Conservation (phyloP, 1,140 invertebrate species). For the Caenorhabditis remanei region DNA sequence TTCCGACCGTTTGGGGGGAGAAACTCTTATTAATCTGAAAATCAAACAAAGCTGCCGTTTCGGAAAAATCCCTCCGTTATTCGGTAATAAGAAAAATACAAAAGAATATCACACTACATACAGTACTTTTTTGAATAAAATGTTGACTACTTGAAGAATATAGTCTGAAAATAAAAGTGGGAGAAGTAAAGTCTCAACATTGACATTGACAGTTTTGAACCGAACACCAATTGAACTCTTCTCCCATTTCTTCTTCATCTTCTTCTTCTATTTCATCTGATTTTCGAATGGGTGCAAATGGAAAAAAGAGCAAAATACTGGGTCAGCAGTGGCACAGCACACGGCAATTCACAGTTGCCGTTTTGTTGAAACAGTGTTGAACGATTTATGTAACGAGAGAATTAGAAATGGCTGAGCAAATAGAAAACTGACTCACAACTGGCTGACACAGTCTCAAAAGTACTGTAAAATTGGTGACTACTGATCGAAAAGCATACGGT, state of each 20-base stretch:
- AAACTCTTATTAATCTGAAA: too few species aligned
- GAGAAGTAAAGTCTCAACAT: background rate
- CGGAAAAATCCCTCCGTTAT: too few species aligned
- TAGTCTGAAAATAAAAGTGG: background rate
- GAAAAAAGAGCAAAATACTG: background rate
- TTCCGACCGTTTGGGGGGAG: too few species aligned
- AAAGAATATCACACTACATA: background rate
- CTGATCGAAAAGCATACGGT: conserved; percentile 16
- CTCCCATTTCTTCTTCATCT: background rate
- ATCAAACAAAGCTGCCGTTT: too few species aligned
- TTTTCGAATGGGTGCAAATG: background rate
- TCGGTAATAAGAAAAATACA: background rate
- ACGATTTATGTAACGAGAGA: conserved; percentile 53
- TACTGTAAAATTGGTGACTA: conserved; percentile 18
- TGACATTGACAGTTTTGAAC: background rate
- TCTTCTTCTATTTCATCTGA: too few species aligned
- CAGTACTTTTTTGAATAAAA: background rate
- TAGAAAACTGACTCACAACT: background rate
- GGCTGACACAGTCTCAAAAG: background rate
- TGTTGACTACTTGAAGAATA: background rate
- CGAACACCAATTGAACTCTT: conserved; percentile 16
- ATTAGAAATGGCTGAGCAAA: conserved; percentile 54
- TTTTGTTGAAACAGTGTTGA: conserved; percentile 51
- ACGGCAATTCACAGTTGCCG: conserved; percentile 29
- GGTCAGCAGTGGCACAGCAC: conserved; percentile 17